Conservation (phyloP, 2,113 vertebrate genomes). For the Macquaria australasica region DNA sequence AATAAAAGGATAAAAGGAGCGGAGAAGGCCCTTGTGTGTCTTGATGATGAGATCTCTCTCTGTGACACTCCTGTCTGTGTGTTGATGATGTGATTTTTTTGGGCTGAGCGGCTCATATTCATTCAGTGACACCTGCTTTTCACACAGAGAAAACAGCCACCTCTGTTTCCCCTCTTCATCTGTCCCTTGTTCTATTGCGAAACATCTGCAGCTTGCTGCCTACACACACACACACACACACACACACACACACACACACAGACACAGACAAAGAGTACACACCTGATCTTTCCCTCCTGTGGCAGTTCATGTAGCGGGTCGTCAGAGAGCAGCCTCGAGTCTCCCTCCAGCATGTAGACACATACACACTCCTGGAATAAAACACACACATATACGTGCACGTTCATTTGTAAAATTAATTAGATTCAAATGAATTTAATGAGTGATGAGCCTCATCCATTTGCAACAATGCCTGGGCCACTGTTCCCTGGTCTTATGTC, state of each 20-base stretch:
- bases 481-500: constrained; percentile 22
- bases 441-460: constrained; percentile 43
- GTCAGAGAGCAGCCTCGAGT: constrained; percentile 87
- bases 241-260: constrained; percentile 32
- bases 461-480: constrained; percentile 27
- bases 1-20: constrained; percentile 16
- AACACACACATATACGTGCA: constrained; percentile 19
- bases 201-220: constrained; percentile 33
- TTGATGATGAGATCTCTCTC: constrained; percentile 21
- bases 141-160: constrained; percentile 38
- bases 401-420: constrained; percentile 48
- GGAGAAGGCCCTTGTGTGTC: constrained; percentile 16
- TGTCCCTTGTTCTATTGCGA: constrained; percentile 4
- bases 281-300: constrained; percentile 88
- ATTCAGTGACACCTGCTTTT: constrained; percentile 55
- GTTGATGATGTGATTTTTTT: constrained; percentile 27
- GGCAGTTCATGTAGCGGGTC: constrained; percentile 91
- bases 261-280: constrained; percentile 49
- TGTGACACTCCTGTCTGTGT: constrained; percentile 22
- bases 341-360: constrained; percentile 90
- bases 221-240: constrained; percentile 15
- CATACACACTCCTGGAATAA: constrained; percentile 89
- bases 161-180: background rate
- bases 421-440: constrained; percentile 43
- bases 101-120: constrained; percentile 34